Conservation (phyloP, 92 coral and sea anemone species). For the Epizoanthus stellaris region DNA sequence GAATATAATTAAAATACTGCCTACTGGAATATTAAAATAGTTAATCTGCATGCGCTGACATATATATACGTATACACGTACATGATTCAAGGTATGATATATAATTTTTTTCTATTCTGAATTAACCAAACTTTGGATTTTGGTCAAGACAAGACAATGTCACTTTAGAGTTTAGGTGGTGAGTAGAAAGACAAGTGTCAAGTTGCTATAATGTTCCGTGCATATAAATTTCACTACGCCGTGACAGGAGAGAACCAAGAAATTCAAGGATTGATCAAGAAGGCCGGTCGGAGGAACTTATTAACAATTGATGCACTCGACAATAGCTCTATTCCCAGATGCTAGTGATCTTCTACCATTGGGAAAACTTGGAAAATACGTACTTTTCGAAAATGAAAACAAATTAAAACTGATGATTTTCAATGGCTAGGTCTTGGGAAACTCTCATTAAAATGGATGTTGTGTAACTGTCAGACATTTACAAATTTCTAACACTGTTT, state of each 20-base stretch:
- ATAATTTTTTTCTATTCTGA: no score
- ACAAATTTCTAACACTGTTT: constrained; percentile 20
- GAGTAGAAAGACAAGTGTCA: neutral
- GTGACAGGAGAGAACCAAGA: neutral
- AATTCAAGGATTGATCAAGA: neutral
- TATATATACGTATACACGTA: no score
- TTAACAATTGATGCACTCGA: constrained; percentile 36
- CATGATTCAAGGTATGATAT: no score
- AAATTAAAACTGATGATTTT: neutral
- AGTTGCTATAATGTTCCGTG: neutral
- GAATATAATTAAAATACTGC: no score
- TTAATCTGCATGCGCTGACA: no score
- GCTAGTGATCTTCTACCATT: neutral
- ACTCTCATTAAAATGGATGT: constrained; percentile 3
- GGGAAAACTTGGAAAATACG: neutral
- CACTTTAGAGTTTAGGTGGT: neutral
- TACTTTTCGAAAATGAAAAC: neutral
- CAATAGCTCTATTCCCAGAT: constrained; percentile 17
- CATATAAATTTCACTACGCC: neutral
- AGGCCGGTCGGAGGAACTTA: neutral
- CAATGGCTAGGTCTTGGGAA: neutral
- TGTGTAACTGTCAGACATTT: neutral
- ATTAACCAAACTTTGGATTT: no score
- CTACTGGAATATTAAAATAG: no score
- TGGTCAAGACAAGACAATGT: neutral